Evolutionary conservation across 2,797 vertebrate genomes (phyloP).

Genomic region (Acropternis orthonyx): DNA sequence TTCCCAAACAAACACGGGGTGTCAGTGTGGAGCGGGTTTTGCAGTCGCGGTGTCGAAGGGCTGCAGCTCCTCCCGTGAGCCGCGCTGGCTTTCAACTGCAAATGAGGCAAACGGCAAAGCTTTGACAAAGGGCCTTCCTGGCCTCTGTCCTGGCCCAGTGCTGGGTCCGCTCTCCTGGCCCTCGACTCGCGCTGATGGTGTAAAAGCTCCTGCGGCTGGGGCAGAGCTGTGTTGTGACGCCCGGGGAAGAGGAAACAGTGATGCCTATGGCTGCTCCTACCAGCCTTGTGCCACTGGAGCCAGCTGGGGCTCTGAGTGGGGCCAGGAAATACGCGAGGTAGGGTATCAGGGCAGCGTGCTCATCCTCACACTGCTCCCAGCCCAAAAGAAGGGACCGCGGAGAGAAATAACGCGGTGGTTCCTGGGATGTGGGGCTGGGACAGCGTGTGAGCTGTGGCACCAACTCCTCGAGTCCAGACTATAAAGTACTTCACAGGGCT

Average conservation of each 20-base stretch:
- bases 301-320: background rate
- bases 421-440: background rate
- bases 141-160: background rate
- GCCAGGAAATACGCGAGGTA: fast-evolving
- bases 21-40: background rate
- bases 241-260: background rate
- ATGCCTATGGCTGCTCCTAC: background rate
- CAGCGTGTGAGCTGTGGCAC: background rate
- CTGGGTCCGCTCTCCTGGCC: background rate
- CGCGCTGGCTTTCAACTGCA: slow-evolving; percentile 23
- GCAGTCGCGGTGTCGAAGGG: background rate
- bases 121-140: background rate
- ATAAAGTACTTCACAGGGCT: slow-evolving; percentile 23
- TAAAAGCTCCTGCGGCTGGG: background rate
- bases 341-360: fast-evolving
- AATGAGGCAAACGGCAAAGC: slow-evolving; percentile 18
- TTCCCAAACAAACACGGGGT: background rate
- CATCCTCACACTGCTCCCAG: background rate
- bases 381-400: fast-evolving
- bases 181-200: background rate
- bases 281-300: background rate
- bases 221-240: background rate
- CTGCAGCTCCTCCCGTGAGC: background rate
- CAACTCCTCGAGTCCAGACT: background rate
- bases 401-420: background rate